Conservation (phyloP, 1,140 invertebrate genomes). For the Euborellia annulipes region DNA sequence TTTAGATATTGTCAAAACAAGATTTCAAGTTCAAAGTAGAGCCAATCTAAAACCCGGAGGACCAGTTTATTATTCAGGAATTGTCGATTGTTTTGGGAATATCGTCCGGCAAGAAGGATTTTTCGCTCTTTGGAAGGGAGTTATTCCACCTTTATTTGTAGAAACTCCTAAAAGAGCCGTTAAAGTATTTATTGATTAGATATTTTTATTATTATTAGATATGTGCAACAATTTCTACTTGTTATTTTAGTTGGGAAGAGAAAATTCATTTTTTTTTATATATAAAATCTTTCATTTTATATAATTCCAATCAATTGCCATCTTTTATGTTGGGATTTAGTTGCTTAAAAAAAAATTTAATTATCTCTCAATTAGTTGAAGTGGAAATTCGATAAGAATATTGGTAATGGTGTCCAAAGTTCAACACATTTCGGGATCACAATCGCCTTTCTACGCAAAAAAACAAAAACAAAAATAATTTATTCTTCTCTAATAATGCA, state of each 20-base stretch:
- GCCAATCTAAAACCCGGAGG: slow-evolving; percentile 21
- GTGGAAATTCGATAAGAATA: no score
- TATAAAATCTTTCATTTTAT: slow-evolving; percentile 10
- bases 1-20: slow-evolving; percentile 80
- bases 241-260: neutral
- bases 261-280: slow-evolving; percentile 10
- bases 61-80: slow-evolving; percentile 45
- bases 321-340: neutral
- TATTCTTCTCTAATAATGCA: no score
- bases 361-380: no score
- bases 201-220: neutral
- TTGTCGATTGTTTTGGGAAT: slow-evolving; percentile 74
- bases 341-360: no score
- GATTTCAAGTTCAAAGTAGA: slow-evolving; percentile 62
- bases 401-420: no score
- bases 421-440: no score
- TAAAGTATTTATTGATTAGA: slow-evolving; percentile 37
- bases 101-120: slow-evolving; percentile 74
- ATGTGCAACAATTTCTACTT: neutral
- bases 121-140: slow-evolving; percentile 77
- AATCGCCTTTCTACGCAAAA: no score
- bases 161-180: slow-evolving; percentile 89
- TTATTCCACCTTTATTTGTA: slow-evolving; percentile 79
- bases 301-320: slow-evolving; percentile 1
- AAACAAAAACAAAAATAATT: no score